phyloP scores from a whole-genome alignment of 2,888 invertebrate species.

The Dasysyrphus albostriatus region DNA sequence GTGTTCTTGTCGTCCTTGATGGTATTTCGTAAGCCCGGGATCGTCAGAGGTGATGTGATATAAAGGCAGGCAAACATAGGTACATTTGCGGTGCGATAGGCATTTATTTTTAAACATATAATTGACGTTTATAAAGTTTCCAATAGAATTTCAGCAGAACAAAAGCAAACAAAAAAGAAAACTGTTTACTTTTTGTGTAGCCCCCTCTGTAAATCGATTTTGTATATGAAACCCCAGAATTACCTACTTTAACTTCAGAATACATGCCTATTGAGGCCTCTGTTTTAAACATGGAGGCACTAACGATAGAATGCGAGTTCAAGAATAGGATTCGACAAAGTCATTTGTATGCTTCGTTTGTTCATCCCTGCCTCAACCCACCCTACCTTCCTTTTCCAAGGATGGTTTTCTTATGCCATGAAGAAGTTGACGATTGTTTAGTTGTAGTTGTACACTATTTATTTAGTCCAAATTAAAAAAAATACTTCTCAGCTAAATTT shows the following conservation, averaged over 20 bases:
- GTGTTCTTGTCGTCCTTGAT: slow-evolving; percentile 44
- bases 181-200: slow-evolving; percentile 47
- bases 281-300: slow-evolving; percentile 7
- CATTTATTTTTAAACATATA: slow-evolving; percentile 71
- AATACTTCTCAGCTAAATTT: neutral
- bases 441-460: slow-evolving; percentile 62
- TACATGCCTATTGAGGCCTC: slow-evolving; percentile 42
- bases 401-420: slow-evolving; percentile 52
- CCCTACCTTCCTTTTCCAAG: neutral
- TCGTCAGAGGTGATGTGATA: slow-evolving; percentile 23
- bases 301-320: neutral
- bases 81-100: slow-evolving; percentile 48
- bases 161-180: slow-evolving; percentile 45
- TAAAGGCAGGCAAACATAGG: neutral
- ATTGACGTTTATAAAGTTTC: slow-evolving; percentile 66
- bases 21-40: slow-evolving; percentile 37
- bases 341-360: slow-evolving; percentile 10
- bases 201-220: slow-evolving; percentile 53
- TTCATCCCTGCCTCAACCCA: neutral
- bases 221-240: slow-evolving; percentile 6
- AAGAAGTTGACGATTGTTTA: slow-evolving; percentile 70
- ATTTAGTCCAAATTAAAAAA: slow-evolving; percentile 62
- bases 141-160: slow-evolving; percentile 52
- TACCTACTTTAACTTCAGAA: slow-evolving; percentile 1
- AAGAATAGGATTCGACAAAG: slow-evolving; percentile 19